Base-by-base conservation (phyloP, 2,888 invertebrate species). In the Schizaphis graminum region DNA sequence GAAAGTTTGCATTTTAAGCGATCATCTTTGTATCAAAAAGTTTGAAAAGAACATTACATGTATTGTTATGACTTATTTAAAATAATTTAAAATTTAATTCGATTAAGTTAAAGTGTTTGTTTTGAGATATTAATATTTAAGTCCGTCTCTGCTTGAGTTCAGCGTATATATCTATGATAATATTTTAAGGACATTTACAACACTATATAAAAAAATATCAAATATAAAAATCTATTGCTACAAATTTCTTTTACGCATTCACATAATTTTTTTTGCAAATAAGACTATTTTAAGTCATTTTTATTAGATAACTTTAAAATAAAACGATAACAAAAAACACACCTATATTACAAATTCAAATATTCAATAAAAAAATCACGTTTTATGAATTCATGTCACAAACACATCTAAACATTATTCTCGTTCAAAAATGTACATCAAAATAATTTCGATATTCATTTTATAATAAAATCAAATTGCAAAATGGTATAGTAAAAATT, bases 1-100 rank as follows among this genome's bases (percentile, higher is more conserved):
- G 67, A 67, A 92, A 88, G 88, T 92, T 92, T 77, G 26, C 67
- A 28, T 67, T 92, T 44, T 26, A 88, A 87, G 49, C 41, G 49
- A 88, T 92, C 88, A n/a, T 86, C 47, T 61, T 35, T 92, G 49
- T 67, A 92, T 49, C 28, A 49, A 67, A 87, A 92, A 92, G 61
- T 92, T 92, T 85, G 11, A 47, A 57, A 92, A 67, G 67, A 61
- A 87, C 21, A 24, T 49, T 21, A 61, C 35, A 26, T 24, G 28
- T 53, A 85, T 57, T 91, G 28, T 56, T 84, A 84, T 44, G 56
- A 56, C 77, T 91, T 84, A 13, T 89, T 57, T 26, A 21, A 89
- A 61, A 61, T 77, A 41, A 53, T 67, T 84, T 56, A 91, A 35
- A 91, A 91, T 91, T 84, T 91, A 35, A 41, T 77, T 53, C 41